phyloP scores from a whole-genome alignment of 2,888 invertebrate species.

The Rhingia campestris region DNA sequence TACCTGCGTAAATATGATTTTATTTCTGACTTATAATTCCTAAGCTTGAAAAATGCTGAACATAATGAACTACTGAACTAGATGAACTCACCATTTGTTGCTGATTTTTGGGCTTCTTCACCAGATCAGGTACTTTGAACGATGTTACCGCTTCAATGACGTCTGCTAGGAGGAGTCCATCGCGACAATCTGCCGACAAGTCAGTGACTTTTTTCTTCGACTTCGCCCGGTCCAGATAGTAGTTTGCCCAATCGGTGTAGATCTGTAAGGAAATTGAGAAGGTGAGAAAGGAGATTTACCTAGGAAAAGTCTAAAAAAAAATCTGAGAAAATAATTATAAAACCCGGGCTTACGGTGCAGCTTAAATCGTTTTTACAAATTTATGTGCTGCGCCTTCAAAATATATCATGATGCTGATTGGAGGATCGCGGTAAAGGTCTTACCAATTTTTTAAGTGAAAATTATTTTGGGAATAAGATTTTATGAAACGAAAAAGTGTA shows the following conservation, averaged over 20 bases:
- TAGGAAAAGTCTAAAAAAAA: not conserved
- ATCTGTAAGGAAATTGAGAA: slow-evolving; percentile 86
- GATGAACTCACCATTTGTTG: slow-evolving; percentile 93
- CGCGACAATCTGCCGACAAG: slow-evolving; percentile 94
- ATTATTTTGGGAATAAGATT: too few relatives aligned
- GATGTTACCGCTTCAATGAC: slow-evolving; percentile 96
- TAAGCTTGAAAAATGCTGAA: too few relatives aligned
- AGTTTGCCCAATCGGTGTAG: slow-evolving; percentile 99
- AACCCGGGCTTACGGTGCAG: too few relatives aligned
- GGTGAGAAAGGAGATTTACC: too few relatives aligned
- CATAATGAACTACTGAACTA: not conserved
- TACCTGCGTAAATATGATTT: too few relatives aligned
- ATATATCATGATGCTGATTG: too few relatives aligned
- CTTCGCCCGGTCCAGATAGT: slow-evolving; percentile 95
- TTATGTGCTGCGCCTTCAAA: too few relatives aligned
- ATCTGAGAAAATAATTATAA: not conserved
- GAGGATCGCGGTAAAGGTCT: too few relatives aligned
- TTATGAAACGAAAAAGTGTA: too few relatives aligned
- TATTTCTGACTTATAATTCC: not conserved
- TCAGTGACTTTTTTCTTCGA: slow-evolving; percentile 93
- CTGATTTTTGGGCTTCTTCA: slow-evolving; percentile 93
- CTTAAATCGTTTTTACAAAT: too few relatives aligned
- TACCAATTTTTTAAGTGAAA: too few relatives aligned
- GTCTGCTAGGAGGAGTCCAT: slow-evolving; percentile 95
- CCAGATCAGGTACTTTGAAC: slow-evolving; percentile 89